A percentile compares a stretch with the other conserved stretches of the same genome.
Conservation (phyloP, 92 coral and sea anemone species). For the Virgularia gustaviana region DNA sequence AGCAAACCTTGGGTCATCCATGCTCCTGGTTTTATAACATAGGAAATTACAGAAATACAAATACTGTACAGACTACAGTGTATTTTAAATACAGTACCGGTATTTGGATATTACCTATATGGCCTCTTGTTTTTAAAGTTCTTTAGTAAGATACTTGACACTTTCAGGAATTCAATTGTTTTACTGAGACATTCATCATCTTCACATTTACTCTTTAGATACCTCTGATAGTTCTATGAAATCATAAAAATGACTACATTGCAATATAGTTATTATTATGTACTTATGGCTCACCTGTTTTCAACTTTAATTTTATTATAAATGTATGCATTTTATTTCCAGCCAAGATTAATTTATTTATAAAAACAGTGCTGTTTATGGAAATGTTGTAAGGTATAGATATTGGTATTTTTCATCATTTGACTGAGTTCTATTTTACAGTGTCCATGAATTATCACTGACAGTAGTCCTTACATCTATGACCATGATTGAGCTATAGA, state of each 20-base stretch:
- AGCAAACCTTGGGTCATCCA: slow-evolving; percentile 26
- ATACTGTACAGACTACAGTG: neutral
- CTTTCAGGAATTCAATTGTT: slow-evolving; percentile 33
- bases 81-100: neutral
- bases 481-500: too few species aligned
- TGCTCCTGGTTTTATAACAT: neutral
- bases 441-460: too few species aligned
- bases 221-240: slow-evolving; percentile 37
- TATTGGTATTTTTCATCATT: too few species aligned
- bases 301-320: too few species aligned
- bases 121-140: slow-evolving; percentile 43
- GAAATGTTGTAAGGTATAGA: too few species aligned
- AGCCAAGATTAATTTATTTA: neutral
- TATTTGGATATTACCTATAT: slow-evolving; percentile 32
- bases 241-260: neutral
- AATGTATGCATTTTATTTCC: neutral
- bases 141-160: slow-evolving; percentile 40
- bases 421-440: too few species aligned
- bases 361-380: too few species aligned
- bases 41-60: neutral
- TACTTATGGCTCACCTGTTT: neutral
- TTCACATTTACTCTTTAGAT: slow-evolving; percentile 11
- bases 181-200: neutral
- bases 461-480: too few species aligned
- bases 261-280: neutral